Conservation (phyloP, 2,797 vertebrate genomes). For the Rhadinocentrus ornatus region DNA sequence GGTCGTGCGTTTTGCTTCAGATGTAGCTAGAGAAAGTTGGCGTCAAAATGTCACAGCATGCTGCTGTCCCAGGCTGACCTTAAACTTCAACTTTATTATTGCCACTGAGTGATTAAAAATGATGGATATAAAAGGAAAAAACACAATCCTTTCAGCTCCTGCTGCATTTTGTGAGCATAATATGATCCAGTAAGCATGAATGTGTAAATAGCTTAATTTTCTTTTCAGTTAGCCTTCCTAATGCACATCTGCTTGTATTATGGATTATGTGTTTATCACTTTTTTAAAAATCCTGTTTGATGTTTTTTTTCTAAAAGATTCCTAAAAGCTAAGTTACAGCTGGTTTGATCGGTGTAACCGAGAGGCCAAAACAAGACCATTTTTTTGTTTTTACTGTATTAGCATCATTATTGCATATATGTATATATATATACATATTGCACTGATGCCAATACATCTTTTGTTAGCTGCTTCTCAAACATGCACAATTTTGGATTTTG, state of each 20-base stretch:
- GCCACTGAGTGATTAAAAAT: neutral
- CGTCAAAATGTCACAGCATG: neutral
- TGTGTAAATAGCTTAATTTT: neutral
- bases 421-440: too few species aligned
- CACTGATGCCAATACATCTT: too few species aligned
- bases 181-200: too few species aligned
- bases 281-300: neutral
- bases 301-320: too few species aligned
- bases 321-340: too few species aligned
- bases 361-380: too few species aligned
- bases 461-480: too few species aligned
- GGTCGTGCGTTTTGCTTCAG: neutral
- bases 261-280: neutral
- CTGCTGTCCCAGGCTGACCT: slow-evolving; percentile 11
- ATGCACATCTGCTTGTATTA: neutral
- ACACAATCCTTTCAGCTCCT: neutral
- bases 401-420: too few species aligned
- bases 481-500: too few species aligned
- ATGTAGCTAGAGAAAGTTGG: slow-evolving; percentile 7
- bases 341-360: too few species aligned
- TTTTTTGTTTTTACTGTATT: too few species aligned
- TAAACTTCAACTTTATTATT: neutral
- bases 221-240: neutral
- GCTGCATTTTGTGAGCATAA: neutral
- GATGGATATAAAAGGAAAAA: slow-evolving; percentile 2